Base-by-base conservation (phyloP, 2,888 invertebrate genomes). In the Rhogogaster chlorosoma region DNA sequence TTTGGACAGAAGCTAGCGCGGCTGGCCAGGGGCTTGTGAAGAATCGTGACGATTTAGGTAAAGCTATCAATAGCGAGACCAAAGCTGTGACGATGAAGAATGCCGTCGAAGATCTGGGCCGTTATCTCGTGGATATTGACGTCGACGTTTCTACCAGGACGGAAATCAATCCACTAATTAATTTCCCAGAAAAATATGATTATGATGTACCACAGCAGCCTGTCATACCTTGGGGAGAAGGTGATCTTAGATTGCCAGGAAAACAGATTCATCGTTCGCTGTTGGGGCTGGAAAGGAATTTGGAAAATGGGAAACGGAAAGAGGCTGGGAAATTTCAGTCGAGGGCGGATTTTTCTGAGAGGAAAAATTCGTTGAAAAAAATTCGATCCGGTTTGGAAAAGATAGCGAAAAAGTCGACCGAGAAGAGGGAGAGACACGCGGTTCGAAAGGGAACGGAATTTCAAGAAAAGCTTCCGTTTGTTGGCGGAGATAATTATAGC, bases 181-280 rank as follows among this genome's bases (percentile, higher is more conserved):
- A 38, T 73, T 22, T 42, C 73, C 38, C 38, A 5, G 38, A 42
- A 42, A 73, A 73, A 73, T 22, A 42, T 42, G 9, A n/a, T 12
- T 5, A 73, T n/a, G 73, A 73, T 12, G 22, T 38, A 22, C 42
- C 73, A 29, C 1, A 73, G 42, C 22, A 12, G 6, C 32, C 12
- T 67, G 26, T 73, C 4, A 3, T 42, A 12, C 38, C 42, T 42
- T 38, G 38, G 38, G 15, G n/a, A 53, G 53, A 29, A 77, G 32
- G 12, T 1, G 75, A 77, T 77, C 5, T 15, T 15, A 38, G 32
- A 53, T 29, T 38, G 0, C 22, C 38, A 4, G 38, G 80, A 10
- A 80, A 80, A 80, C 80, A 61, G 38, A 80, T 80, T 15, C 80
- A 61, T 22, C 57, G 80, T 15, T 80, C 80, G 61, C 38, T 80